Percentiles rank a stretch among this genome's conserved stretches.
These are phyloP conservation scores for Mustela nigripes DNA, from an alignment of 2,113 vertebrate genomes.

Conservation along the genomic window DNA sequence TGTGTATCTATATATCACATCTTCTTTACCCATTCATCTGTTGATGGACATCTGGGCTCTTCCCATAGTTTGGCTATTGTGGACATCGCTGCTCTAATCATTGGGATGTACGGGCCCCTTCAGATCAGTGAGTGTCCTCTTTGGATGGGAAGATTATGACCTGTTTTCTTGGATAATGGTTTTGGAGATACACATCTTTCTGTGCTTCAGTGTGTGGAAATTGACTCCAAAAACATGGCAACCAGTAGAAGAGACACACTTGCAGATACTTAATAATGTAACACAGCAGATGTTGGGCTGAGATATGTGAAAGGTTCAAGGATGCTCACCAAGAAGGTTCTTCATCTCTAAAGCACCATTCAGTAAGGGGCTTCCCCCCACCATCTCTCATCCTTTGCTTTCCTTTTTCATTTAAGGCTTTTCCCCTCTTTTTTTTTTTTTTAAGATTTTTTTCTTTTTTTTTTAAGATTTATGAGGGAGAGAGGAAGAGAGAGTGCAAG, in stretches of 20 bases:
- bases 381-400: neutral
- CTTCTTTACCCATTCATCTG: no score
- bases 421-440: neutral
- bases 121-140: rapidly evolving
- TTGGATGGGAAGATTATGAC: neutral
- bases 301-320: neutral
- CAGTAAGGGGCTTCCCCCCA: neutral
- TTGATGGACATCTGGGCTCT: no score
- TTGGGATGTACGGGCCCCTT: no score
- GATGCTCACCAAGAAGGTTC: neutral
- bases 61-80: no score
- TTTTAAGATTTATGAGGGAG: neutral
- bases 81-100: no score
- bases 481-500: neutral
- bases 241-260: neutral
- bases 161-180: neutral
- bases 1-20: no score
- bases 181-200: neutral
- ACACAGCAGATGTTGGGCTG: neutral
- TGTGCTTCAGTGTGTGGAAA: neutral
- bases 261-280: neutral
- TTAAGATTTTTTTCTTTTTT: neutral
- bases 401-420: neutral
- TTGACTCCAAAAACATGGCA: neutral
- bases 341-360: neutral